These are phyloP conservation scores for Mus spretus DNA, from an alignment of 2,797 vertebrate genomes.

Conservation along the genomic window DNA sequence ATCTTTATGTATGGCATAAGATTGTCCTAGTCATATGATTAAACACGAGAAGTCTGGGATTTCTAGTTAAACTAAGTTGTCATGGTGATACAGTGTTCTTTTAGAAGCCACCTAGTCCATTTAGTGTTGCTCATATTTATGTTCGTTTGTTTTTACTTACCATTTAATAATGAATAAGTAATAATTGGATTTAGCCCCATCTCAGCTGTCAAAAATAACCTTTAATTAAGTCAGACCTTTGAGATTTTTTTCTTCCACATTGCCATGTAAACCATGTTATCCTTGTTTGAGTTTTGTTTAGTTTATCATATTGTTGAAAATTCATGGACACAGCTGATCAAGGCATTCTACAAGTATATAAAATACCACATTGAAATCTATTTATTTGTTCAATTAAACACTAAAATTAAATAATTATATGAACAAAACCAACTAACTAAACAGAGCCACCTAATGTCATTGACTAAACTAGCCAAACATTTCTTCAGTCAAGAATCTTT, in stretches of 20 bases:
- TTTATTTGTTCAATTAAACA: neutral
- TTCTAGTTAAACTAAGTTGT: neutral
- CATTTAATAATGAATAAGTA: neutral
- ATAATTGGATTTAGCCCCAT: neutral
- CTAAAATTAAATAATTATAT: neutral
- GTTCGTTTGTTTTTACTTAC: neutral
- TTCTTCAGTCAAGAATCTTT: neutral
- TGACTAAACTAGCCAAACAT: neutral
- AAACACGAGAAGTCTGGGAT: neutral
- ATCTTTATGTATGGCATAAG: neutral
- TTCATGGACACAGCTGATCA: neutral
- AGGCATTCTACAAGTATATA: too few species aligned
- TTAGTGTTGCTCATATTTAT: neutral
- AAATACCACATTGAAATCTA: neutral
- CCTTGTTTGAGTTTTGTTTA: neutral
- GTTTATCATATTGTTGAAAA: neutral
- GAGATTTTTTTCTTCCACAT: neutral
- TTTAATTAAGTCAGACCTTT: neutral
- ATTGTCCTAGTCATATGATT: neutral
- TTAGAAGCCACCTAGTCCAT: too few species aligned
- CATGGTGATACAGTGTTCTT: neutral
- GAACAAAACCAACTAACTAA: neutral
- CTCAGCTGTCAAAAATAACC: neutral
- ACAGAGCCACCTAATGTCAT: neutral
- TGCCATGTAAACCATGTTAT: neutral